Evolutionary conservation across 2,888 invertebrate species (phyloP).

Genomic region (Sminthurides aquaticus): DNA sequence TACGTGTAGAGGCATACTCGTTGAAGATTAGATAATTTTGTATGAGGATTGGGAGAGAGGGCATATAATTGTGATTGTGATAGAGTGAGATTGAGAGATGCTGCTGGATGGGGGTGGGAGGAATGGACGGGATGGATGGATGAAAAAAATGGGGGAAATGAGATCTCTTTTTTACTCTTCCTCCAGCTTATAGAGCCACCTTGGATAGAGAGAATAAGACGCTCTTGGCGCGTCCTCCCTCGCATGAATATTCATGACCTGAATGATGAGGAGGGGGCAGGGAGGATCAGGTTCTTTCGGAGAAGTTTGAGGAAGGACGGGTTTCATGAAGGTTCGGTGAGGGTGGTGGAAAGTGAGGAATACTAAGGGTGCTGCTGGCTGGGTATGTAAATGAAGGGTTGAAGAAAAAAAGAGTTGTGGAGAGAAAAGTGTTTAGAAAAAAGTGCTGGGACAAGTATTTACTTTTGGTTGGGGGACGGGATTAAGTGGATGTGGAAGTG

Average conservation of each 20-base stretch:
- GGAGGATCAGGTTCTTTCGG: background rate
- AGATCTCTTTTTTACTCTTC: slow-evolving; percentile 26
- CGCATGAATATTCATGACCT: slow-evolving; percentile 36
- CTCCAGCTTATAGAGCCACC: slow-evolving; percentile 1
- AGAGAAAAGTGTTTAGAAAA: slow-evolving; percentile 19
- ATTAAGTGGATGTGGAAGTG: background rate
- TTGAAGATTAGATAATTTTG: slow-evolving; percentile 41
- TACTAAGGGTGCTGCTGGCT: no score
- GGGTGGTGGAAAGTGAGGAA: no score
- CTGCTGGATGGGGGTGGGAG: background rate
- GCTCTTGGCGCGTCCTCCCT: slow-evolving; percentile 23
- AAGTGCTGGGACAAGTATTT: slow-evolving; percentile 26
- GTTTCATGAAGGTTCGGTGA: no score
- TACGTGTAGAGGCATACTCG: slow-evolving; percentile 41
- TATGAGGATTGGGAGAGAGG: slow-evolving; percentile 12
- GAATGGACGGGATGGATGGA: background rate
- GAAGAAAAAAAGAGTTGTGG: slow-evolving; percentile 16
- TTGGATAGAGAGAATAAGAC: no score
- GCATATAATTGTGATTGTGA: slow-evolving; percentile 30
- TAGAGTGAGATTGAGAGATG: slow-evolving; percentile 14
- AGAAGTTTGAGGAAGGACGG: background rate
- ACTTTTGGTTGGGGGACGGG: slow-evolving; percentile 7
- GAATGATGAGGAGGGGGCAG: background rate
- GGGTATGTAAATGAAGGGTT: slow-evolving; percentile 15
- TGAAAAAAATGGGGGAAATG: slow-evolving; percentile 27